Base-by-base conservation (phyloP, 2,888 invertebrate species). In the Eristalinus aeneus region DNA sequence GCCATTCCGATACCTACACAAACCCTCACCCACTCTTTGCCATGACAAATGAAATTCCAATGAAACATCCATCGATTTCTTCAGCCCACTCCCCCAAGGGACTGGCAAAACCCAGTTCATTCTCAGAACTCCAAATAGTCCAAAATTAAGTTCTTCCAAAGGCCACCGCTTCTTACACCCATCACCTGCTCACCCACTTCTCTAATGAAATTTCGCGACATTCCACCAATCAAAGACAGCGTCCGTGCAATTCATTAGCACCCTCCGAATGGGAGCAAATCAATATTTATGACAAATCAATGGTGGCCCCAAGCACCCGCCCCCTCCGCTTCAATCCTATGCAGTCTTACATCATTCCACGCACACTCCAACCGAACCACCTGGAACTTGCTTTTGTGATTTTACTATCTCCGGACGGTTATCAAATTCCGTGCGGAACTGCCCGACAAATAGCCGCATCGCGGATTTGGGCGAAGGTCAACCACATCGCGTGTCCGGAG, bases 231-330 rank as follows among this genome's bases (percentile, higher is more conserved):
- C 65, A 64, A 54, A 10, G n/a, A 34, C 23, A 3, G 34, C 11
- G 65, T 72, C 61, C 61, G 56, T 76, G 68, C 67, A 76, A 85
- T 80, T 68, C 56, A 58, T 69, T 74, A 61, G 20, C 61, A 9
- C 11, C 16, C 27, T 54, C n/a, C 56, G 58, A 81, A 72, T 63
- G 72, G 34, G 69, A 53, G 36, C 67, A 72, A 85, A 80, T 85
- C 85, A 58, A 72, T 85, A 85, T 63, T 80, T 69, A 81, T 80
- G 85, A 80, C 68, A 80, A 76, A 85, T 76, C 80, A 76, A 80
- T 80, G 76, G 11, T 4, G 11, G 12, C 53, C 20, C 20, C 46
- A 12, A 3, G 61, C 12, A 16, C 12, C 23, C 27, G 11, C 22
- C 8, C 20, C 27, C 53, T 12, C 1, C 46, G 27, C 16, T 34